phyloP scores from a whole-genome alignment of 2,113 vertebrate genomes.

The Haemorhous mexicanus region DNA sequence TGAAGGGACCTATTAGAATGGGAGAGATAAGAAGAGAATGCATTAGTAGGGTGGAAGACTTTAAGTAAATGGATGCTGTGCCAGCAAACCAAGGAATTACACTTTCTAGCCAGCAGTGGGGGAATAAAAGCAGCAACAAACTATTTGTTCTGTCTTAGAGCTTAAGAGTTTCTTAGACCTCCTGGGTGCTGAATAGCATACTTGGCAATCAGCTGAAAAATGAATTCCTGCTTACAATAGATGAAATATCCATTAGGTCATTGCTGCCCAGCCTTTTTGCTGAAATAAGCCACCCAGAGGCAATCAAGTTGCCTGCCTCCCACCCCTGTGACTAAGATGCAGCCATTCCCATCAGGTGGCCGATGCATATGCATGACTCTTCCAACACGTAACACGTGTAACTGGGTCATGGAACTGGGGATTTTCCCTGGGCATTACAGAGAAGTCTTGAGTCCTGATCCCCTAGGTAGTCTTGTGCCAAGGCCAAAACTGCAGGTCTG shows the following conservation, averaged over 20 bases:
- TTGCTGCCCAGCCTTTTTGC: neutral
- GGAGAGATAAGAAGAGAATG: neutral
- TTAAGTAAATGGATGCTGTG: constrained; percentile 13
- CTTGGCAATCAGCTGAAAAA: constrained; percentile 15
- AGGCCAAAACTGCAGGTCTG: neutral
- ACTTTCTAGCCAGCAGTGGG: neutral
- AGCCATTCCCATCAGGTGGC: neutral
- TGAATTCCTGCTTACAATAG: constrained; percentile 9
- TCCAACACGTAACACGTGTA: neutral
- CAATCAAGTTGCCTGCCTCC: neutral
- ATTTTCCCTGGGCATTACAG: neutral
- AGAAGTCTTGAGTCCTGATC: neutral
- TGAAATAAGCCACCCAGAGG: neutral
- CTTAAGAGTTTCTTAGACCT: constrained; percentile 8
- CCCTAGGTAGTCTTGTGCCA: neutral
- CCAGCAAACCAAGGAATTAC: neutral
- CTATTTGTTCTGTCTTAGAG: constrained; percentile 17
- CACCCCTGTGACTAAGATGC: neutral
- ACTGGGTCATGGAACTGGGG: neutral
- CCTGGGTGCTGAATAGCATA: neutral
- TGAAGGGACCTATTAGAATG: neutral
- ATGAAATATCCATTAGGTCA: constrained; percentile 29
- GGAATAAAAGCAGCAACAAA: neutral
- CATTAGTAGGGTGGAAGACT: neutral
- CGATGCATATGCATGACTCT: neutral